Conservation (phyloP, 1,140 invertebrate species). For the Cheumatopsyche charites region DNA sequence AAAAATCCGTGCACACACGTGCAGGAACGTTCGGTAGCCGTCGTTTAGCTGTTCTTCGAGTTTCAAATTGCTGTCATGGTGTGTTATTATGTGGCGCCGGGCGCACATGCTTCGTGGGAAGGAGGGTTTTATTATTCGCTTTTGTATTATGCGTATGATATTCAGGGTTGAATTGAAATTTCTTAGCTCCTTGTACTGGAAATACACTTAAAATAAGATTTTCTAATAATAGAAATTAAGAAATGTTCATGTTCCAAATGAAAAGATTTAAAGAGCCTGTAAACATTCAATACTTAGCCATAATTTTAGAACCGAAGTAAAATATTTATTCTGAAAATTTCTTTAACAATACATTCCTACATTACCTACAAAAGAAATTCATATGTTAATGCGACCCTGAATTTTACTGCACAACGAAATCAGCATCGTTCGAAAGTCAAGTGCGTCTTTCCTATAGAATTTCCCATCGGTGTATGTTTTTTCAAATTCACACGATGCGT, state of each 20-base stretch:
- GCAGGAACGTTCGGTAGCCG: background rate
- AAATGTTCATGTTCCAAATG: too few species aligned
- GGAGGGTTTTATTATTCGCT: background rate
- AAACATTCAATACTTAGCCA: too few species aligned
- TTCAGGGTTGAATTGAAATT: background rate
- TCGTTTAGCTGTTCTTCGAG: constrained; percentile 14
- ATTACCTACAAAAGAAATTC: too few species aligned
- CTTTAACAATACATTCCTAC: too few species aligned
- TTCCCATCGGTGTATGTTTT: background rate
- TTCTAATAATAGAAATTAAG: too few species aligned
- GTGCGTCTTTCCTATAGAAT: background rate
- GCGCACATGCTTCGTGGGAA: constrained; percentile 16
- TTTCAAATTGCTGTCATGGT: constrained; percentile 22
- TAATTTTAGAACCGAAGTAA: too few species aligned
- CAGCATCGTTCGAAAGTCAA: constrained; percentile 19
- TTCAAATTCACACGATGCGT: background rate
- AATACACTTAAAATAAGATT: too few species aligned
- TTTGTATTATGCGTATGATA: background rate
- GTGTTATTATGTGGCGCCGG: constrained; percentile 30
- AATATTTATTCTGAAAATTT: too few species aligned
- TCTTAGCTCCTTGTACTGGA: too few species aligned
- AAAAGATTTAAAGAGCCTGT: too few species aligned
- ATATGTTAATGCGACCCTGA: too few species aligned
- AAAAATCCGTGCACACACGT: constrained; percentile 8
- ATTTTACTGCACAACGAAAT: constrained; percentile 7